Percentiles rank a stretch among this genome's conserved stretches.
phyloP scores from a whole-genome alignment of 2,888 invertebrate species.

The Nebria brevicollis region DNA sequence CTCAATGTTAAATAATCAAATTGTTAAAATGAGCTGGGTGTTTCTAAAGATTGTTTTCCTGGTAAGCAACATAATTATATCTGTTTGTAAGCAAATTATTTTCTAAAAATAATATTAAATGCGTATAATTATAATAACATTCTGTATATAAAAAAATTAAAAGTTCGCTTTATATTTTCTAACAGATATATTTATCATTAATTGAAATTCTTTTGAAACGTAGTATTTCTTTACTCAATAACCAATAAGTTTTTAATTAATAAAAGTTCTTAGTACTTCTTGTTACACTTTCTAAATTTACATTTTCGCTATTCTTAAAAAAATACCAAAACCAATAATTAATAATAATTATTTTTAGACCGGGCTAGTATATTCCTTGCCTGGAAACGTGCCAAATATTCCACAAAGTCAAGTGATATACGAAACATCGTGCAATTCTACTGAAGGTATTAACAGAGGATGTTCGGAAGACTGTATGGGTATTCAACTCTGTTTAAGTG shows the following conservation, averaged over 20 bases:
- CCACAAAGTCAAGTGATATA: not conserved
- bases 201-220: too few relatives aligned
- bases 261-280: too few relatives aligned
- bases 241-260: too few relatives aligned
- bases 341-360: not conserved
- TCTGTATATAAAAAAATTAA: too few relatives aligned
- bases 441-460: constrained; percentile 3
- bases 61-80: not conserved
- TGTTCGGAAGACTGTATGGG: constrained; percentile 20
- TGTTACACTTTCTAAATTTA: too few relatives aligned
- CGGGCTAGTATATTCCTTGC: not conserved
- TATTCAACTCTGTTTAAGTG: constrained; percentile 8
- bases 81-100: too few relatives aligned
- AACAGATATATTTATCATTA: too few relatives aligned
- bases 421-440: not conserved
- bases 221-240: too few relatives aligned
- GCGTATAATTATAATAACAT: too few relatives aligned
- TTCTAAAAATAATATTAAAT: too few relatives aligned
- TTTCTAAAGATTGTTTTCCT: not conserved
- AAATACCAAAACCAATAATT: not conserved
- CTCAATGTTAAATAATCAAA: not conserved
- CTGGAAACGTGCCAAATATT: not conserved
- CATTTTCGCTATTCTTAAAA: too few relatives aligned
- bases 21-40: not conserved
- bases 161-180: too few relatives aligned